Percentiles rank a stretch among this genome's conserved stretches.
Evolutionary conservation across 1,140 invertebrate genomes (phyloP).

Genomic region (Halesus radiatus): DNA sequence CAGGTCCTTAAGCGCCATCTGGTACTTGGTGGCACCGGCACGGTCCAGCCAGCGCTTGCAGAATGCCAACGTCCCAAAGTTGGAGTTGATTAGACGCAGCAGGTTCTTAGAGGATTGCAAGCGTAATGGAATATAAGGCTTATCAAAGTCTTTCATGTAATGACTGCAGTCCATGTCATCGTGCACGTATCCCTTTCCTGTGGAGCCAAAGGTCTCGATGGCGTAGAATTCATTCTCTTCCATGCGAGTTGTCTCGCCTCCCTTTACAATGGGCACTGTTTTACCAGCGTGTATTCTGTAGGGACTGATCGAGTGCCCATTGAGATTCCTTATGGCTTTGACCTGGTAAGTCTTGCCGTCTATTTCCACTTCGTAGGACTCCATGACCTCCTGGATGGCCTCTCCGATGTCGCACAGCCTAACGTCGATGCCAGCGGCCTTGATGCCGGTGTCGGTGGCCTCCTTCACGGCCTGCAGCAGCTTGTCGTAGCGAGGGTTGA

Average conservation of each 20-base stretch:
- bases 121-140: conserved; percentile 89
- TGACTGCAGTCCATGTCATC: conserved; percentile 99
- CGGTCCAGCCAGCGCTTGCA: conserved; percentile 99
- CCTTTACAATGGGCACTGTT: conserved; percentile 99
- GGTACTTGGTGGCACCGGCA: conserved; percentile 96
- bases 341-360: conserved; percentile 98
- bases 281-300: conserved; percentile 99
- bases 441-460: conserved; percentile 98
- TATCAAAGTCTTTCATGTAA: conserved; percentile 99
- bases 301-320: conserved; percentile 97
- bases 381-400: conserved; percentile 99
- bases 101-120: conserved; percentile 93
- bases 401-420: conserved; percentile 97
- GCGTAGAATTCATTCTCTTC: conserved; percentile 99
- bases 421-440: conserved; percentile 96
- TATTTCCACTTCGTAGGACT: conserved; percentile 98
- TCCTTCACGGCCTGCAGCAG: conserved; percentile 96
- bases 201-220: conserved; percentile 99
- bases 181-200: conserved; percentile 95
- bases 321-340: conserved; percentile 97
- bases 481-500: conserved; percentile 97
- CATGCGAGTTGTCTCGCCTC: conserved; percentile 97
- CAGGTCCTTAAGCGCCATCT: conserved; percentile 98
- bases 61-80: conserved; percentile 98
- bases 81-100: conserved; percentile 95